Evolutionary conservation across 1,140 invertebrate species (phyloP).

Genomic region (Drosophila willistoni): DNA sequence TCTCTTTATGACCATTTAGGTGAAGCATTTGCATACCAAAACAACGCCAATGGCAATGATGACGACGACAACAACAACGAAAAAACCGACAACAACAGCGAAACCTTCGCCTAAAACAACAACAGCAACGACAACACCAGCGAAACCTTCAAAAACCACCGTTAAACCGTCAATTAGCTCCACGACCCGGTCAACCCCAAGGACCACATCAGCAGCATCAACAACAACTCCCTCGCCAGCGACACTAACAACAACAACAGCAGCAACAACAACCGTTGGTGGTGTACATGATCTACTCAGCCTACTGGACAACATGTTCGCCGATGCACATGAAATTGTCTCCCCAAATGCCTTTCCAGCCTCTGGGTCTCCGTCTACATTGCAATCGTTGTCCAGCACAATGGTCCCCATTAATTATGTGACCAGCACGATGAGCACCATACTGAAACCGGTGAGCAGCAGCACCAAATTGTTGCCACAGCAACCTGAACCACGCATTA

Average conservation of each 20-base stretch:
- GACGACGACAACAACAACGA: slow-evolving; percentile 28
- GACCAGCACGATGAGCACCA: slow-evolving; percentile 46
- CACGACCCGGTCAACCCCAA: slow-evolving; percentile 1
- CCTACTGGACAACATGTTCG: slow-evolving; percentile 76
- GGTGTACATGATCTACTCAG: slow-evolving; percentile 73
- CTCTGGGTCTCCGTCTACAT: background rate
- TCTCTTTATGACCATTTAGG: slow-evolving; percentile 42
- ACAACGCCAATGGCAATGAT: slow-evolving; percentile 58
- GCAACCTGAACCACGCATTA: slow-evolving; percentile 68
- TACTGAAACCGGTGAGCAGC: slow-evolving; percentile 55
- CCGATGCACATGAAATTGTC: slow-evolving; percentile 63
- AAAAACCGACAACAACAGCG: slow-evolving; percentile 15
- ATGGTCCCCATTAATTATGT: background rate
- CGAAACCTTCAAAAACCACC: background rate
- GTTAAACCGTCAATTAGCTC: slow-evolving; percentile 14
- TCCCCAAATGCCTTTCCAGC: slow-evolving; percentile 21
- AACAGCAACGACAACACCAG: background rate
- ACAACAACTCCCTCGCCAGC: slow-evolving; percentile 26
- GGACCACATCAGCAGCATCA: slow-evolving; percentile 20
- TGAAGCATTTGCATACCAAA: slow-evolving; percentile 81
- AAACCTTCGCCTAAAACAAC: slow-evolving; percentile 1
- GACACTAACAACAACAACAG: slow-evolving; percentile 20
- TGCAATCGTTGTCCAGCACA: background rate
- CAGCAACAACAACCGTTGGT: slow-evolving; percentile 37
- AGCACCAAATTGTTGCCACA: slow-evolving; percentile 54